Evolutionary conservation across 2,113 vertebrate species (phyloP).

Genomic region (Saguinus imperator): DNA sequence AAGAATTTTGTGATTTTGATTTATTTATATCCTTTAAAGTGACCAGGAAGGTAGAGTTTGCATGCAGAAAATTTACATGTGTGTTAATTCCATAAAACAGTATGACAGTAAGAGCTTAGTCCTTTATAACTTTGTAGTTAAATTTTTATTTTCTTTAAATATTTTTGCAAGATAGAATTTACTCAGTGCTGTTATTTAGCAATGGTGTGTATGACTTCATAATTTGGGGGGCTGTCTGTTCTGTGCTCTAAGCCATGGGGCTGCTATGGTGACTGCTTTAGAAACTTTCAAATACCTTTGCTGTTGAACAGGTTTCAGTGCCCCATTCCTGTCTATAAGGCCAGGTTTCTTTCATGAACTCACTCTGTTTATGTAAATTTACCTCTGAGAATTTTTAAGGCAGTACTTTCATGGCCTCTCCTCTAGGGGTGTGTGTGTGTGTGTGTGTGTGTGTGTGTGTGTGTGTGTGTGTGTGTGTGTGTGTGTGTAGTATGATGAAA

Average conservation of each 20-base stretch:
- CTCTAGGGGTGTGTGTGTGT: background rate
- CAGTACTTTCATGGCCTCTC: background rate
- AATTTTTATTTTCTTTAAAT: constrained; percentile 11
- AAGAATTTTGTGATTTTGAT: background rate
- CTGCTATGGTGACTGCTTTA: background rate
- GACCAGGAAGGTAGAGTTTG: background rate
- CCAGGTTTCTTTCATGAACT: background rate
- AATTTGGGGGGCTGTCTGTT: background rate
- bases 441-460: background rate
- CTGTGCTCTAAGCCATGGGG: background rate
- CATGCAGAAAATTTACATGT: background rate
- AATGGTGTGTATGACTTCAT: background rate
- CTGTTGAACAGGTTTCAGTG: background rate
- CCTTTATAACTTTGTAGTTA: constrained; percentile 10
- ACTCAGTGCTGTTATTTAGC: background rate
- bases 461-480: background rate
- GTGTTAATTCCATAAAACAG: background rate
- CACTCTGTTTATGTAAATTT: background rate
- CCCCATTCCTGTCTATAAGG: background rate
- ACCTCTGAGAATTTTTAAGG: background rate
- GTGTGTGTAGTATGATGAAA: background rate
- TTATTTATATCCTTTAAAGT: background rate
- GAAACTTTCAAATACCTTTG: background rate
- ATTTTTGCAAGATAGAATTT: constrained; percentile 21
- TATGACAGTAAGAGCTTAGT: background rate